Percentiles rank a stretch among this genome's conserved stretches.
phyloP scores from a whole-genome alignment of 2,797 vertebrate species.

The Anableps anableps region DNA sequence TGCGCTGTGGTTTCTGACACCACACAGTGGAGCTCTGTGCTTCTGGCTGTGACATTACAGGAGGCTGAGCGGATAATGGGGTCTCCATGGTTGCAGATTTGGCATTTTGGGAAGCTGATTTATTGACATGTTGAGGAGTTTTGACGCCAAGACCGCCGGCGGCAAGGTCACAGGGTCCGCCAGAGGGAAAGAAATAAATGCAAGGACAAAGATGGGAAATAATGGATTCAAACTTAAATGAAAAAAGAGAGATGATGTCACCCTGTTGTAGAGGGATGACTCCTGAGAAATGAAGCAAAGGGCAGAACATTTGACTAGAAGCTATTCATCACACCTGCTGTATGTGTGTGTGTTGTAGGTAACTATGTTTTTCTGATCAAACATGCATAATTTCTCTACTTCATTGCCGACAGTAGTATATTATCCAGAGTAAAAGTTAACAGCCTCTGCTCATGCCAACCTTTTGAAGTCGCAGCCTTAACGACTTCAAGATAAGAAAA shows the following conservation, averaged over 20 bases:
- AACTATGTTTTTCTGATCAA: slow-evolving; percentile 58
- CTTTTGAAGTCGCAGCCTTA: slow-evolving; percentile 34
- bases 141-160: slow-evolving; percentile 30
- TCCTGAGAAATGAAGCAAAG: slow-evolving; percentile 14
- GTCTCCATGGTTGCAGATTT: slow-evolving; percentile 41
- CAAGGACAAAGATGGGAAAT: not conserved
- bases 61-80: slow-evolving; percentile 16
- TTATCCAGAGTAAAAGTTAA: slow-evolving; percentile 65
- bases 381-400: slow-evolving; percentile 76
- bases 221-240: not conserved
- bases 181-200: not conserved
- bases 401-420: slow-evolving; percentile 55
- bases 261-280: slow-evolving; percentile 7
- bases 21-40: not conserved
- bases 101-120: slow-evolving; percentile 44
- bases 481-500: slow-evolving; percentile 42
- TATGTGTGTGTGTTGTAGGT: slow-evolving; percentile 52
- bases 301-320: slow-evolving; percentile 35
- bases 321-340: slow-evolving; percentile 57
- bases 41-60: slow-evolving; percentile 37
- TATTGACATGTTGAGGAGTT: slow-evolving; percentile 10
- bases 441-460: slow-evolving; percentile 72
- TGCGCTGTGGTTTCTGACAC: not conserved
- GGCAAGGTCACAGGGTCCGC: slow-evolving; percentile 23
- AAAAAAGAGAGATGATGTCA: slow-evolving; percentile 14